Evolutionary conservation across 2,888 invertebrate species (phyloP), one percentile per base, ranked within the genome.

Genomic region (Leucoma salicis): DNA sequence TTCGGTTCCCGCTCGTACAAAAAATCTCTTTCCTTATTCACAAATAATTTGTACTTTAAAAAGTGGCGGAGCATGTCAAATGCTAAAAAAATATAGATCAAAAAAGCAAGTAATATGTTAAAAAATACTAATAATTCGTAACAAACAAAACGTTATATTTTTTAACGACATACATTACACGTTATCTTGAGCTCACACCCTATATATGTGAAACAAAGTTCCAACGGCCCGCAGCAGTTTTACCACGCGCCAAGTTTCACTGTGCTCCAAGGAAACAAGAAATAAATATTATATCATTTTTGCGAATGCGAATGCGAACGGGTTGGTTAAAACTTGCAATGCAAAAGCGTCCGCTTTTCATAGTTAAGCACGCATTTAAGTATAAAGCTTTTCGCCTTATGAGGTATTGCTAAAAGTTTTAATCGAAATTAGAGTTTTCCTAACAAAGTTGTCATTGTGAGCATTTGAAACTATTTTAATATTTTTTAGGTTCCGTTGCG

Each of bases 201-300:
- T 35, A 47, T 35, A 53, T 53, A 27, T 21, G 21, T 38, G 54
- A 43, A 41, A 47, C 35, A 53, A 70, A 70, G 65, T 70, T 70
- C 41, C 18, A 15, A 39, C 38, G 28, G 48, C 70, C 62, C 34
- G 49, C 44, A 59, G 70, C 67, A 38, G 41, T 63, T 60, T 47
- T 42, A 51, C 56, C 50, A 43, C 58, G 53, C 45, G 47, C 57
- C 45, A 55, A 68, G 57, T 69, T 71, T 52, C 40, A 45, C 24
- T 46, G 51, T 57, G 37, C 45, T 44, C 42, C 43, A 55, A 56
- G 54, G 51, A 61, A 59, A 57, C 42, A 49, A 50, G 58, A 66
- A 54, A 63, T 68, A 68, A 70, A 72, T 69, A 67, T 68, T 70
- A 35, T 44, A 70, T 56, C 57, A 57, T 61, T 62, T 57, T 58